phyloP scores from a whole-genome alignment of 1,140 invertebrate genomes.

The Pseudomyrmex flavicornis region DNA sequence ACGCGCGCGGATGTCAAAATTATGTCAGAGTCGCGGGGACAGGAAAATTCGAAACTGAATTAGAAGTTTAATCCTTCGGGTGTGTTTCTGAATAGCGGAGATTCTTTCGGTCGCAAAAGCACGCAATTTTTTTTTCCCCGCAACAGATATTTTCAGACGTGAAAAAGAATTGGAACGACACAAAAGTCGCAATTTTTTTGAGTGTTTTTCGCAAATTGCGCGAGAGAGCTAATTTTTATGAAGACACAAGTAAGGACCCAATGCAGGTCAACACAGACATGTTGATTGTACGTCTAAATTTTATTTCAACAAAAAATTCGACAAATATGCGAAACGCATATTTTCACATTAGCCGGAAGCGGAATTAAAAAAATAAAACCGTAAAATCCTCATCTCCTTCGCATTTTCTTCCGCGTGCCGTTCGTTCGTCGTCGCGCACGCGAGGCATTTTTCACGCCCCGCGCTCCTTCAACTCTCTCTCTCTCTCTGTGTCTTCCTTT shows the following conservation, averaged over 20 bases:
- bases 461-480: background rate
- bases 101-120: slow-evolving; percentile 21
- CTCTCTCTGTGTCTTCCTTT: background rate
- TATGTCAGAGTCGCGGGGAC: background rate
- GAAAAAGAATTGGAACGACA: background rate
- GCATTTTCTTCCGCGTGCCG: background rate
- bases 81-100: background rate
- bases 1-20: background rate
- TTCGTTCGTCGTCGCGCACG: slow-evolving; percentile 40
- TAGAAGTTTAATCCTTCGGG: background rate
- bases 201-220: background rate
- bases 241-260: background rate
- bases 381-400: background rate
- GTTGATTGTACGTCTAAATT: background rate
- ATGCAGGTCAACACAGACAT: background rate
- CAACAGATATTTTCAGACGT: background rate
- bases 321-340: background rate
- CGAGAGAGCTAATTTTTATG: slow-evolving; percentile 1
- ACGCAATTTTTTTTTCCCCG: background rate
- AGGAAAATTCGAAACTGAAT: slow-evolving; percentile 7
- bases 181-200: background rate
- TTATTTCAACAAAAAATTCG: no score
- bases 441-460: slow-evolving; percentile 47
- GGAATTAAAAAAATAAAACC: slow-evolving; percentile 36
- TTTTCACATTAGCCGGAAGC: background rate